phyloP scores from a whole-genome alignment of 2,797 vertebrate genomes.

The Leptodactylus fallax region DNA sequence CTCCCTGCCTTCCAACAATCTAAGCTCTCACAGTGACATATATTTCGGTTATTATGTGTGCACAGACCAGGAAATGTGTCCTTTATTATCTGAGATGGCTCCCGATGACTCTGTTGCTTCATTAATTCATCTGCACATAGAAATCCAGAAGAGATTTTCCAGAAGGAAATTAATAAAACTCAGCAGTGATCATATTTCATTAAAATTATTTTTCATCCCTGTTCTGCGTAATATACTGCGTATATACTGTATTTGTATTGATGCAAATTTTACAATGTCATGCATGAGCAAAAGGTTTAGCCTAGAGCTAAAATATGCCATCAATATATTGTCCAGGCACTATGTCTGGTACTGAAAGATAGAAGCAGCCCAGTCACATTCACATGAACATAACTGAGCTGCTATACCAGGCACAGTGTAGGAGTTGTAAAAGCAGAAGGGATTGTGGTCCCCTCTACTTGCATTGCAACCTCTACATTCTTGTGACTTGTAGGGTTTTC shows the following conservation, averaged over 20 bases:
- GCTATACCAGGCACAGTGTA: no score
- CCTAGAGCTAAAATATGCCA: background rate
- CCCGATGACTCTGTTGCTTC: background rate
- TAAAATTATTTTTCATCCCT: background rate
- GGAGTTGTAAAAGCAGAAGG: no score
- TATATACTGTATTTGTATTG: background rate
- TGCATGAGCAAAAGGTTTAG: background rate
- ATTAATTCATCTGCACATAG: background rate
- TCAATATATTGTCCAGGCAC: background rate
- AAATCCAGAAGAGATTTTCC: background rate
- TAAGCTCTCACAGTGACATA: background rate
- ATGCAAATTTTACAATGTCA: background rate
- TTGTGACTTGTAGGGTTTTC: no score
- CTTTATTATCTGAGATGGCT: background rate
- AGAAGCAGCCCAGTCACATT: no score
- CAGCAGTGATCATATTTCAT: background rate
- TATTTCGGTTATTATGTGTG: slow-evolving; percentile 3
- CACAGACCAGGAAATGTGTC: slow-evolving; percentile 29
- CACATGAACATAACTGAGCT: no score
- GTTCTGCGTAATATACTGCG: background rate
- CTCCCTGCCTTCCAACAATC: background rate
- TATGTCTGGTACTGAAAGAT: no score
- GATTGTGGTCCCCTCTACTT: no score
- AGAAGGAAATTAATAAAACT: slow-evolving; percentile 1
- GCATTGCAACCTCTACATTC: no score